These are phyloP conservation scores for Ptilorrhoa leucosticta DNA, from an alignment of 2,113 vertebrate genomes.

Conservation along the genomic window DNA sequence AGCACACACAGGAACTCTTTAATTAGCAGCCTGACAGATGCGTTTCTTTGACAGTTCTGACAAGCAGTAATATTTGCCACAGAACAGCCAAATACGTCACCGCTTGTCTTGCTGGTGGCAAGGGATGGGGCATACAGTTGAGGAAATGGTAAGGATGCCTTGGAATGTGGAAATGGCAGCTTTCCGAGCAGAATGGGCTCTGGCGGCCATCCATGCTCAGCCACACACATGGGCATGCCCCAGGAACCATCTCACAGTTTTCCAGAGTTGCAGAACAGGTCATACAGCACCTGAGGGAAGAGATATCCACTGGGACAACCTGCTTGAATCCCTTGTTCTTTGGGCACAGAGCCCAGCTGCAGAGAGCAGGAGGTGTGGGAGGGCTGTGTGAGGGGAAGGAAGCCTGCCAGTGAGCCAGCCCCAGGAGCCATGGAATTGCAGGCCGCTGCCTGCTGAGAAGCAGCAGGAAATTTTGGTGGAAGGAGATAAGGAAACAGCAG, in stretches of 20 bases:
- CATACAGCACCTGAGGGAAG: background rate
- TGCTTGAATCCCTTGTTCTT: background rate
- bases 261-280: background rate
- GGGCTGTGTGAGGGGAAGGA: background rate
- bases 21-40: background rate
- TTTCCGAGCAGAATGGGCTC: background rate
- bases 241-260: background rate
- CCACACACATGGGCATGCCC: background rate
- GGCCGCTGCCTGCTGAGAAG: background rate
- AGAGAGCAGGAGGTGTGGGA: background rate
- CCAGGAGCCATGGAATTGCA: background rate
- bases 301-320: background rate
- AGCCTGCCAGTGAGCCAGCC: background rate
- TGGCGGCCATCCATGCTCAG: background rate
- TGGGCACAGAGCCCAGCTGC: background rate
- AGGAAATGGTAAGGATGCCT: background rate
- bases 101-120: background rate
- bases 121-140: background rate
- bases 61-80: background rate
- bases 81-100: background rate
- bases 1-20: background rate
- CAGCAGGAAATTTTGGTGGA: background rate
- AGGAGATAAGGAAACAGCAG: background rate
- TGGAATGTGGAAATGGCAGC: background rate
- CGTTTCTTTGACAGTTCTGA: background rate